Percentiles rank a stretch among this genome's conserved stretches.
Conservation (phyloP, 1,140 invertebrate species). For the Chionoecetes opilio region DNA sequence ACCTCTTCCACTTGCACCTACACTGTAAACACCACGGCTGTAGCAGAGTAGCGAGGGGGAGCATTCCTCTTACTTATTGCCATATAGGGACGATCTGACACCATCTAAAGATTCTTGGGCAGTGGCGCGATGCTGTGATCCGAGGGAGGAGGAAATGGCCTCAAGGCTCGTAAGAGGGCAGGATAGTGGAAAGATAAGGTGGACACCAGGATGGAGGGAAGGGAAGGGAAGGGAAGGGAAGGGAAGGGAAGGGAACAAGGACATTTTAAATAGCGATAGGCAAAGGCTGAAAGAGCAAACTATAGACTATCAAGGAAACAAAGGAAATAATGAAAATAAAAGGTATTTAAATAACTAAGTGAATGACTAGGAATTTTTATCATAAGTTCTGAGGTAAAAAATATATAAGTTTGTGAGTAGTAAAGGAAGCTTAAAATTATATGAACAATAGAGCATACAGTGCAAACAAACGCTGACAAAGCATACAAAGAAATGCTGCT, state of each 20-base stretch:
- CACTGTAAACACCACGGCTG: background rate
- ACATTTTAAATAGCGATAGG: too few relatives aligned
- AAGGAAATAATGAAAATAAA: too few relatives aligned
- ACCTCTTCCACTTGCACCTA: slow-evolving; percentile 3
- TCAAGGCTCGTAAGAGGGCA: background rate
- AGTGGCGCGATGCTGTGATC: slow-evolving; percentile 29
- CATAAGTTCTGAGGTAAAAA: too few relatives aligned
- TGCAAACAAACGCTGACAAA: background rate
- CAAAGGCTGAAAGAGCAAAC: too few relatives aligned
- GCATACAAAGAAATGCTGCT: background rate
- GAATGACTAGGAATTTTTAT: too few relatives aligned
- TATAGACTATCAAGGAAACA: too few relatives aligned
- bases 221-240: background rate
- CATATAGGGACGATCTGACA: slow-evolving; percentile 6
- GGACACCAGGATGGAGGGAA: slow-evolving; percentile 5
- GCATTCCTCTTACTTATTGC: slow-evolving; percentile 42
- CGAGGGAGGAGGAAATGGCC: background rate
- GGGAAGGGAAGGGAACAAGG: background rate
- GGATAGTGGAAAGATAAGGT: slow-evolving; percentile 15
- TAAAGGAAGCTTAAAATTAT: too few relatives aligned
- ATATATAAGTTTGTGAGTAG: too few relatives aligned
- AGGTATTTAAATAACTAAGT: too few relatives aligned
- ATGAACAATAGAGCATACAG: too few relatives aligned
- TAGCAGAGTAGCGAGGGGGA: background rate
- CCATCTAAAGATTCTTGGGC: slow-evolving; percentile 19